Conservation (phyloP, 2,113 vertebrate species). For the Nicator chloris region DNA sequence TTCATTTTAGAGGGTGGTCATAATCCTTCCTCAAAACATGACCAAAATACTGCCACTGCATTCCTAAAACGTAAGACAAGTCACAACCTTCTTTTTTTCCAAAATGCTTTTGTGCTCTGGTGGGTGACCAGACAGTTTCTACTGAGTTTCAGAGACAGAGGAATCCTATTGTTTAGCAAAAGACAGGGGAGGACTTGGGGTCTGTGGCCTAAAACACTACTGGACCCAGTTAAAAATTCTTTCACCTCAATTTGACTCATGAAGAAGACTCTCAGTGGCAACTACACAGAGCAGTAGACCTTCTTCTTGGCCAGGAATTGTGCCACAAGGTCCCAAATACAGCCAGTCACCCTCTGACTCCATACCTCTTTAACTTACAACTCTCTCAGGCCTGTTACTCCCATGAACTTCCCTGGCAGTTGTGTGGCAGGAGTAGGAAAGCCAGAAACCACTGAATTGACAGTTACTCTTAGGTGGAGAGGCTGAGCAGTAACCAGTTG, state of each 20-base stretch:
- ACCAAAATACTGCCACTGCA: not conserved
- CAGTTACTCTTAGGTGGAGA: not conserved
- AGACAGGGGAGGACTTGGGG: not conserved
- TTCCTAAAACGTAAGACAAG: not conserved
- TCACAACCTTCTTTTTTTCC: not conserved
- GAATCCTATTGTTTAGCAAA: not conserved
- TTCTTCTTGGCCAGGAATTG: not conserved
- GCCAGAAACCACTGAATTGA: not conserved
- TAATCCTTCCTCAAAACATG: not conserved
- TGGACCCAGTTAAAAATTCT: not conserved
- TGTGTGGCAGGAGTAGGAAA: not conserved
- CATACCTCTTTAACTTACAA: not conserved
- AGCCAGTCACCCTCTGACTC: not conserved
- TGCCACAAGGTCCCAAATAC: not conserved
- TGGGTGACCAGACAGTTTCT: not conserved
- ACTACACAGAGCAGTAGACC: rapidly evolving
- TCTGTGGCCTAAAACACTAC: not conserved
- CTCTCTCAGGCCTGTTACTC: not conserved
- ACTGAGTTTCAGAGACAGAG: rapidly evolving
- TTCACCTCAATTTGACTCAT: not conserved
- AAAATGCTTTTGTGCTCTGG: not conserved
- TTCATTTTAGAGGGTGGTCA: not conserved
- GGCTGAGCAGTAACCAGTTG: not conserved
- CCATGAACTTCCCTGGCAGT: not conserved
- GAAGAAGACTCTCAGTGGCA: not conserved